Base-by-base conservation (phyloP, 2,888 invertebrate species). In the Drosophila robusta region DNA sequence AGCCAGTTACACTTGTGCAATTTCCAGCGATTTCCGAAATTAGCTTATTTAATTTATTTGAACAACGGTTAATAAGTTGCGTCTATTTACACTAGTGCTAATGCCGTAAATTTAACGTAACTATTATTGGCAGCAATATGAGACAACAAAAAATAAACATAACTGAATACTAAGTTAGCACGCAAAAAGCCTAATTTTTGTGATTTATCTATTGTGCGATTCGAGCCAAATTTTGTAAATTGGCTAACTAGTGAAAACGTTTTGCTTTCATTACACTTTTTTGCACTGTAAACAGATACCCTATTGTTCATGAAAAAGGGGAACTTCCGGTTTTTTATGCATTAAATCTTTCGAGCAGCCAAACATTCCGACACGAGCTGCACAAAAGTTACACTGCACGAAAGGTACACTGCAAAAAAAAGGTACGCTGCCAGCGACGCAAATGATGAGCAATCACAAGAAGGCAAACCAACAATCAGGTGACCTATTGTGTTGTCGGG, bases 191-290 rank as follows among this genome's bases (percentile, higher is more conserved):
- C 29, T 8, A 16, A 26, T 14, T 32, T 29, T 9, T 9, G 2
- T 16, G 14, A n/a, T 16, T 49, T 52, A 45, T 18, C 14, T n/a
- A 46, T 69, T 70, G 39, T 36, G 42, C 55, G 52, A 24, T 41
- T 32, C 54, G 3, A 26, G 22, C 39, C 16, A 41, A 56, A 56
- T 56, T 57, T 50, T 18, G 36, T 64, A 68, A 72, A 72, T 72
- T 73, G 66, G 52, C 51, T 71, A 71, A 72, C 42, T 38, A 47
- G 50, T 47, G 16, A 29, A 56, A 49, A 16, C 46, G 38, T 44
- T 71, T 71, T 38, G 38, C 29, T 9, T 38, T 50, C 22, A 36
- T 42, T 50, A 14, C 16, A 14, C 38, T 39, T 16, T 16, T 39
- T 39, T 34, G 1, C 22, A 22, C 26, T 16, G 22, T 34, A 9